phyloP scores from a whole-genome alignment of 1,140 invertebrate genomes.

The Doryteuthis pealeii region DNA sequence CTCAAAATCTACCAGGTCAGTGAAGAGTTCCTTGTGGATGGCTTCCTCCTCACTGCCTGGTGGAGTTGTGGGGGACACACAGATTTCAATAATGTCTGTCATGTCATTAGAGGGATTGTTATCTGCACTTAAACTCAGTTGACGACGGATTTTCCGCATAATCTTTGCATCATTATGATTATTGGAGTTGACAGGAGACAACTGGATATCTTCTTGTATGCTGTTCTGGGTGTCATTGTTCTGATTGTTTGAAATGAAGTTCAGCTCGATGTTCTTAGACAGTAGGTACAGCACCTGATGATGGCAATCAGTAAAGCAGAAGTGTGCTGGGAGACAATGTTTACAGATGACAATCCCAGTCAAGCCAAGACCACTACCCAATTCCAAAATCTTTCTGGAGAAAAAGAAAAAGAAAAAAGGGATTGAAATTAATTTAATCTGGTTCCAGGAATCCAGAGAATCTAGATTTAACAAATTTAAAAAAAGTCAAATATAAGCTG shows the following conservation, averaged over 20 bases:
- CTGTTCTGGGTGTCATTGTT: not conserved
- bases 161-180: conserved; percentile 37
- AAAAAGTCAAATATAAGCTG: no score
- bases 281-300: conserved; percentile 47
- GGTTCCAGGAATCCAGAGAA: not conserved
- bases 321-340: conserved; percentile 34
- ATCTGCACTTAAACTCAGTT: conserved; percentile 41
- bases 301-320: conserved; percentile 51
- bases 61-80: conserved; percentile 23
- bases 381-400: conserved; percentile 42
- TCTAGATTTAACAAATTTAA: no score
- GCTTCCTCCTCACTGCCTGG: conserved; percentile 14
- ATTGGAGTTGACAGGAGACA: not conserved
- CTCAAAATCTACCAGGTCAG: conserved; percentile 30
- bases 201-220: not conserved
- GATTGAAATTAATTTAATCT: not conserved
- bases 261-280: conserved; percentile 46
- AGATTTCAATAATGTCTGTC: conserved; percentile 32
- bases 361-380: conserved; percentile 52
- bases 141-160: conserved; percentile 39
- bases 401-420: conserved; percentile 13
- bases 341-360: conserved; percentile 47
- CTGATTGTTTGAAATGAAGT: conserved; percentile 28
- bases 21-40: conserved; percentile 19
- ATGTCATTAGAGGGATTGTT: conserved; percentile 7